Evolutionary conservation across 2,797 vertebrate species (phyloP), one percentile per base, ranked within the genome.

Genomic region (Tokudaia muenninki): DNA sequence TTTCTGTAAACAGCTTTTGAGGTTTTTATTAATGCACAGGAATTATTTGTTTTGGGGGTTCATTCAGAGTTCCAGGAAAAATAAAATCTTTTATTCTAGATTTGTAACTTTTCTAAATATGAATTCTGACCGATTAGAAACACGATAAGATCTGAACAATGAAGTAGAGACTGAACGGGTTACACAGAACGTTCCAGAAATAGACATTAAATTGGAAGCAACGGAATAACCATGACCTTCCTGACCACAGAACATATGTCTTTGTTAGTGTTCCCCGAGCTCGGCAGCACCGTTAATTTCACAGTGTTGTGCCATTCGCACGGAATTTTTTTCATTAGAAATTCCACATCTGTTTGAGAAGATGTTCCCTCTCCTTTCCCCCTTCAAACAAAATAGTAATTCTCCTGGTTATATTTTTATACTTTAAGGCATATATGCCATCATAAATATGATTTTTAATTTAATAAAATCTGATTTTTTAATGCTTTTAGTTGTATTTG

Each of bases 291-390:
- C 78, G 19, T 72, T 83, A 84, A 78, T 90, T 81, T 78, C 34
- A n/a, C 57, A 75, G 41, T 92, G n/a, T 29, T 84, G 44, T 79
- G 55, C 37, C 63, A 61, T 19, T 70, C 81, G 67, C 50, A 22
- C 8, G n/a, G 41, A 50, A 37, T 6, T 31, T 65, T 67, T 93
- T 96, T 95, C 14, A 96, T 97, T 96, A 90, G 77, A 91, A 96
- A 94, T 94, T 78, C 41, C 59, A 72, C 79, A 90, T 94, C 88
- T 92, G 87, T 95, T 97, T 83, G 70, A 94, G 87, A 95, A 92
- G 41, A 89, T 83, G 55, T 65, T 52, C 17, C 78, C 21, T 93
- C 44, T 16, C 4, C 17, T 6, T 29, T 91, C 88, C 90, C 77
- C 78, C 92, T 96, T 96, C 44, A 95, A 95, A 92, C 31, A 72